Conservation (phyloP, 2,797 vertebrate species). For the Sebastes itinus region DNA sequence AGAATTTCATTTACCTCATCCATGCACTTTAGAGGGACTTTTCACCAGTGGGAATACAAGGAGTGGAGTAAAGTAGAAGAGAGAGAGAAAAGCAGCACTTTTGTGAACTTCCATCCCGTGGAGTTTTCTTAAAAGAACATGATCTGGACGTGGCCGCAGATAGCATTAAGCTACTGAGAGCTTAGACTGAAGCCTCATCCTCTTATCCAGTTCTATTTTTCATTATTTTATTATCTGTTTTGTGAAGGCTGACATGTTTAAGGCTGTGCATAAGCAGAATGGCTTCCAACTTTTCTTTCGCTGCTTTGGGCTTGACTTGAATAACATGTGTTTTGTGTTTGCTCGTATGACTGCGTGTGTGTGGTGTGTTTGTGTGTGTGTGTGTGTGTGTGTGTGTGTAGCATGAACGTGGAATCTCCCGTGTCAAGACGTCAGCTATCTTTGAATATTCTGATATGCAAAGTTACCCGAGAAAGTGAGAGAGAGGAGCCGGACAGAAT, state of each 20-base stretch:
- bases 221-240: constrained; percentile 62
- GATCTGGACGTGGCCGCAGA: constrained; percentile 79
- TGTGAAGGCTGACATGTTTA: constrained; percentile 66
- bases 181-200: constrained; percentile 60
- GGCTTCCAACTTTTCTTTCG: constrained; percentile 66
- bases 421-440: constrained; percentile 85
- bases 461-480: constrained; percentile 79
- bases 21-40: constrained; percentile 97
- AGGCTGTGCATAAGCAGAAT: constrained; percentile 71
- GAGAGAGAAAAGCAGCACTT: constrained; percentile 91
- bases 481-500: constrained; percentile 83
- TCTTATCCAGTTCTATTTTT: constrained; percentile 53
- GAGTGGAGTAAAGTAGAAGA: constrained; percentile 25
- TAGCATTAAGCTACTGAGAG: constrained; percentile 48
- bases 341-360: neutral
- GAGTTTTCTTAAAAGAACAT: constrained; percentile 78
- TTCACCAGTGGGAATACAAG: constrained; percentile 59
- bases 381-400: neutral
- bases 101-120: constrained; percentile 84
- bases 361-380: neutral
- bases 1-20: constrained; percentile 96
- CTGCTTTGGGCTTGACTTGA: constrained; percentile 80
- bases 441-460: constrained; percentile 93
- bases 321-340: constrained; percentile 59
- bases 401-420: constrained; percentile 78